phyloP scores from a whole-genome alignment of 1,140 invertebrate genomes.

The Carcinoscorpius rotundicauda region DNA sequence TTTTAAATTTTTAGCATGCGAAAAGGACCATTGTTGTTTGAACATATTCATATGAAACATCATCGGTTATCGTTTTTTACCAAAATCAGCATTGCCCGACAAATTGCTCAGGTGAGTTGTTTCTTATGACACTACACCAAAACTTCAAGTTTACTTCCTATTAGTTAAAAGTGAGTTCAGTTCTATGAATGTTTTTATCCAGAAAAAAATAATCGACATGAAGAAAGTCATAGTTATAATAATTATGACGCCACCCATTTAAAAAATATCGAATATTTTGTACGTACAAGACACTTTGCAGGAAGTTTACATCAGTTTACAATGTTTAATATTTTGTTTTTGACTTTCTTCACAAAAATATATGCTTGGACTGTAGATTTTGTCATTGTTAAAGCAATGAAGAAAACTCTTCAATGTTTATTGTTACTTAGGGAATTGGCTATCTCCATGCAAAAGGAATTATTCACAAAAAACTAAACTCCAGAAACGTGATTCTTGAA shows the following conservation, averaged over 20 bases:
- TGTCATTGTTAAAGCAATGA: too few species aligned
- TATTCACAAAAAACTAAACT: slow-evolving; percentile 35
- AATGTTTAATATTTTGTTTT: neutral
- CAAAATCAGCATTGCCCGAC: slow-evolving; percentile 22
- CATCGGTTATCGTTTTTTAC: slow-evolving; percentile 15
- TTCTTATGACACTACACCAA: too few species aligned
- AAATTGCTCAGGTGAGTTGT: slow-evolving; percentile 27
- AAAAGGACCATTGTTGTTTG: slow-evolving; percentile 33
- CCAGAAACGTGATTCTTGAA: slow-evolving; percentile 38
- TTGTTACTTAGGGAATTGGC: slow-evolving; percentile 30
- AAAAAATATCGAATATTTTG: too few species aligned
- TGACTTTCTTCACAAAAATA: slow-evolving; percentile 6
- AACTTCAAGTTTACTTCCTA: too few species aligned
- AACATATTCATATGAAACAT: slow-evolving; percentile 25
- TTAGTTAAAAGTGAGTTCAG: too few species aligned
- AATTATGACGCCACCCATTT: too few species aligned
- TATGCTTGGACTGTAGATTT: neutral
- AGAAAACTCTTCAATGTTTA: neutral
- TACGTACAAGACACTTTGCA: too few species aligned
- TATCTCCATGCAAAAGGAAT: slow-evolving; percentile 40
- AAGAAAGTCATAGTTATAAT: too few species aligned
- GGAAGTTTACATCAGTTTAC: too few species aligned
- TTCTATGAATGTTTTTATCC: too few species aligned
- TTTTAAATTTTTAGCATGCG: slow-evolving; percentile 26
- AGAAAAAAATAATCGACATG: too few species aligned